Base-by-base conservation (phyloP, 2,113 vertebrate species). In the Colistium nudipinnis region DNA sequence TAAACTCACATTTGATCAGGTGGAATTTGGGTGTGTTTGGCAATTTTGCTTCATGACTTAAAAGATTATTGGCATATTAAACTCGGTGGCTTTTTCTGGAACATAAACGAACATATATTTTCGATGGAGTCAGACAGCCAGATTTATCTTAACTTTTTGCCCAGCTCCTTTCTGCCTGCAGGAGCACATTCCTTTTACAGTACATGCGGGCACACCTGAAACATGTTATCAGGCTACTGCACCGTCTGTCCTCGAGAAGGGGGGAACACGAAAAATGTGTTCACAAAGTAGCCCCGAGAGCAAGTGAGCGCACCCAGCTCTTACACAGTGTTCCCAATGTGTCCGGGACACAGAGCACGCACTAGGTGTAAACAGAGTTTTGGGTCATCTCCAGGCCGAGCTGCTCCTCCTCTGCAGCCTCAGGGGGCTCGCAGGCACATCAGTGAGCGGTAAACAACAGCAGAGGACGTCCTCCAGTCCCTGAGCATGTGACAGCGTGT, bases 191-290 rank as follows among this genome's bases (percentile, higher is more conserved):
- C 73, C 73, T 71, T 19, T 59, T 54, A 11, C 57, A 64, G 59
- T 54, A 11, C 57, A 64, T 61, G 73, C 48, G 24, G 41, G 25
- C 74, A 65, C 83, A 92, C 85, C 88, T 90, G 85, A 83, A 83
- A 53, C 72, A 20, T 62, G 81, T 85, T 66, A 86, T 74, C 56
- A 39, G 36, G 36, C 13, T 17, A 73, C 67, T 69, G 49, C 47
- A 44, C 57, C 11, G 47, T 66, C 49, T 51, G 63, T 62, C 62
- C 72, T 48, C 31, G 0, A 36, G 53, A 28, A 20, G 51, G n/a
- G 4, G 25, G 19, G 44, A 73, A 59, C 38, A 70, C 43, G 3
- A 48, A n/a, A n/a, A n/a, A n/a, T n/a, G n/a, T n/a, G 65, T 65
- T 76, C 60, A 70, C 19, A 0, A 41, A 74, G 68, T 72, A 60